Percentiles rank a stretch among this genome's conserved stretches.
These are phyloP conservation scores for Lacerta bilineata DNA, from an alignment of 2,797 vertebrate genomes.

Conservation along the genomic window DNA sequence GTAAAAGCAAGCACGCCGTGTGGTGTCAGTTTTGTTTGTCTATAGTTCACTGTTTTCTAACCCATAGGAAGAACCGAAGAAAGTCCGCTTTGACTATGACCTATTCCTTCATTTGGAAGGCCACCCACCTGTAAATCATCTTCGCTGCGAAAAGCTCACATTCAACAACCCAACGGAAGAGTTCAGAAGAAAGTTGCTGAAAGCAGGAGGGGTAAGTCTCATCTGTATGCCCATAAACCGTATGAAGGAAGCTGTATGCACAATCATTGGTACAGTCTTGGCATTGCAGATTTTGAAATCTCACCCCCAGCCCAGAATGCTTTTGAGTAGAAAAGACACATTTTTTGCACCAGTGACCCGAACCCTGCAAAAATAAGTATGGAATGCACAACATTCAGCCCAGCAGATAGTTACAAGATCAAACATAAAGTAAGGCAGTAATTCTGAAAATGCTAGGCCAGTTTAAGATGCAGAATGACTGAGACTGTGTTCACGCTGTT, in stretches of 20 bases:
- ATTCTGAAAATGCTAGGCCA: conserved; percentile 19
- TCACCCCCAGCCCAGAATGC: not conserved
- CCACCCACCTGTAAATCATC: conserved; percentile 98
- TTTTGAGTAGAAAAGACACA: not conserved
- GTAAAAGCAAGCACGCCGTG: conserved; percentile 48
- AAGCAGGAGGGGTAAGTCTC: conserved; percentile 93
- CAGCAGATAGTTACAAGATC: too few relatives aligned
- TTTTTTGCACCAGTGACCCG: not conserved
- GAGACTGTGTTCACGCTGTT: not conserved
- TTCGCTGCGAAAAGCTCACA: conserved; percentile 98
- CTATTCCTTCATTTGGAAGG: conserved; percentile 98
- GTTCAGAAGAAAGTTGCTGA: conserved; percentile 95
- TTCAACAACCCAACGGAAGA: conserved; percentile 99
- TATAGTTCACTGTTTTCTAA: conserved; percentile 67
- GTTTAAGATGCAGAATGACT: not conserved
- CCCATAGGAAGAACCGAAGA: conserved; percentile 97
- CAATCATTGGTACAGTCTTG: conserved; percentile 54
- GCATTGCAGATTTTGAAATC: not conserved
- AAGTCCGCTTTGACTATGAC: conserved; percentile 99
- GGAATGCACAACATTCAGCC: too few relatives aligned
- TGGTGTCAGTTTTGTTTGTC: conserved; percentile 55
- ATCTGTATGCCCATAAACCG: conserved; percentile 49
- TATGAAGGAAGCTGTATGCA: conserved; percentile 35
- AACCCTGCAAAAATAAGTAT: not conserved
- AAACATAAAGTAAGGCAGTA: not conserved